These are phyloP conservation scores for Steatornis caripensis DNA, from an alignment of 2,113 vertebrate genomes.

Conservation along the genomic window DNA sequence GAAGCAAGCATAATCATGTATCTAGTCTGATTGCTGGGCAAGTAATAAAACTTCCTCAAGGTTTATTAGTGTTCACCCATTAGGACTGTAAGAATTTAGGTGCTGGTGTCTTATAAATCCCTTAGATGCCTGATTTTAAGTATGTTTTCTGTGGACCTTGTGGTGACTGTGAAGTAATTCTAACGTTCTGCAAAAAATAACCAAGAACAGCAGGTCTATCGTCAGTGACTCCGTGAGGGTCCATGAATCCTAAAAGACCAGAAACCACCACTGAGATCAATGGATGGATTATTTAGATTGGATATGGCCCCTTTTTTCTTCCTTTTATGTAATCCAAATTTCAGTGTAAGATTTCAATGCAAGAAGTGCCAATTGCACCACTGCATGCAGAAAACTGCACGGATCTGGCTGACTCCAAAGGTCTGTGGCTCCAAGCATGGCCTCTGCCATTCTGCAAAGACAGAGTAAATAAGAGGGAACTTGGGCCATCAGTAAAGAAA, in stretches of 20 bases:
- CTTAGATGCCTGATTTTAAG: neutral
- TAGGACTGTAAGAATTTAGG: neutral
- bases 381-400: neutral
- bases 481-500: constrained; percentile 12
- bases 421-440: neutral
- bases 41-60: neutral
- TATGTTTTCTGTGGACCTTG: neutral
- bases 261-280: neutral
- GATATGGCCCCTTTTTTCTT: neutral
- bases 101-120: neutral
- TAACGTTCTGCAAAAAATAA: neutral
- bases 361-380: neutral
- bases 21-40: neutral
- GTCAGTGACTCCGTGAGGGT: neutral
- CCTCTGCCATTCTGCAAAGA: neutral
- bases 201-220: neutral
- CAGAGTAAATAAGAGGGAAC: constrained; percentile 1
- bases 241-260: neutral
- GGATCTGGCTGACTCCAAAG: neutral
- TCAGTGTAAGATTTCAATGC: neutral
- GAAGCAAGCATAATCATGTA: neutral
- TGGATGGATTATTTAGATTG: constrained; percentile 12
- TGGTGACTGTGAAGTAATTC: neutral
- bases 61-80: neutral
- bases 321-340: neutral